Evolutionary conservation across 2,113 vertebrate species (phyloP).

Genomic region (Peromyscus leucopus): DNA sequence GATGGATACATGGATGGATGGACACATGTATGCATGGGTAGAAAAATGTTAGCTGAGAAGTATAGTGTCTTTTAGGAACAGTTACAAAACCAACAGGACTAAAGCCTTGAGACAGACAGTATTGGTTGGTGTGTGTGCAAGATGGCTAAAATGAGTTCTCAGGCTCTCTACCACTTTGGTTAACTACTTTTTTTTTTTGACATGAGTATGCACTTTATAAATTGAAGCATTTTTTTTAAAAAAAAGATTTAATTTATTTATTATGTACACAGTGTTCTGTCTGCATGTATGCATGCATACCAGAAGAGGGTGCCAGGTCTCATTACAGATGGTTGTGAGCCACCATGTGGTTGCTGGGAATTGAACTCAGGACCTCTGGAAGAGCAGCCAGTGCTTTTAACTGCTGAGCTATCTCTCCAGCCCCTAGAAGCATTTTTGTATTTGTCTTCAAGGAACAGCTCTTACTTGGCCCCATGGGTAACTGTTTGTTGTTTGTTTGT

Average conservation of each 20-base stretch:
- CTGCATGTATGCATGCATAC: too few species aligned
- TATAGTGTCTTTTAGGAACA: neutral
- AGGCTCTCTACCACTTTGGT: neutral
- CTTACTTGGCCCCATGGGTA: neutral
- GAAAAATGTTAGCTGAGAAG: neutral
- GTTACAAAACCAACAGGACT: neutral
- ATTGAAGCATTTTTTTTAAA: neutral
- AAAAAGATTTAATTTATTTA: too few species aligned
- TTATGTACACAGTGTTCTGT: too few species aligned
- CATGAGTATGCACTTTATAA: neutral
- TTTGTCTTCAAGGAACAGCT: constrained; percentile 24
- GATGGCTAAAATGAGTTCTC: neutral
- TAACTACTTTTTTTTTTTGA: too few species aligned
- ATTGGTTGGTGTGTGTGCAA: neutral
- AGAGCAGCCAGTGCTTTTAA: too few species aligned
- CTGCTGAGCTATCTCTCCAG: too few species aligned
- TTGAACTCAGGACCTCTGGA: too few species aligned
- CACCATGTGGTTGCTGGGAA: too few species aligned
- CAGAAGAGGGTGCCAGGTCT: too few species aligned
- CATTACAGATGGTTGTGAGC: too few species aligned
- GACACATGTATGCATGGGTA: neutral
- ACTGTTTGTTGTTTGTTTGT: neutral
- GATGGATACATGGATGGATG: neutral
- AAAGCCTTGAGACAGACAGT: neutral
- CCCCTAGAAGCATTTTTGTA: neutral